These are phyloP conservation scores for Sepioteuthis lessoniana DNA, from an alignment of 2,888 invertebrate genomes.

Conservation along the genomic window DNA sequence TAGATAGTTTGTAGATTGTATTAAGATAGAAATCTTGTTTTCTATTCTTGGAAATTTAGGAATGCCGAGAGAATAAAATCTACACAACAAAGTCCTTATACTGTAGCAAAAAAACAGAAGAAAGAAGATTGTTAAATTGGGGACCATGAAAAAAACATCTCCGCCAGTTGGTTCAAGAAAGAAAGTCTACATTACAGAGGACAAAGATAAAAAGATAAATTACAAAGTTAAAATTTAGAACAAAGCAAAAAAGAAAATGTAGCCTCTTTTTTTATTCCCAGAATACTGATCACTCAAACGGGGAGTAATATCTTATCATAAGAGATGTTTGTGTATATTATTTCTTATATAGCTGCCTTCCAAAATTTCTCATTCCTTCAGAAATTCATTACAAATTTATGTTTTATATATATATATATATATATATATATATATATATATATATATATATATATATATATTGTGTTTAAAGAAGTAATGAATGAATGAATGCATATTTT, in stretches of 20 bases:
- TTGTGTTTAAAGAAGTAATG: too few relatives aligned
- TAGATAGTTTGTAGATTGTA: background rate
- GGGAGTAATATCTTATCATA: background rate
- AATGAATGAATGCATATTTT: too few relatives aligned
- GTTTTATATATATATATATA: background rate
- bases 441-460: too few relatives aligned
- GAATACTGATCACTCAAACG: background rate
- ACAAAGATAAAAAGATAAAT: background rate
- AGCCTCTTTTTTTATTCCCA: background rate
- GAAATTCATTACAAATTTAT: constrained; percentile 17
- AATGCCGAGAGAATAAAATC: background rate
- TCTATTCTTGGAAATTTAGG: background rate
- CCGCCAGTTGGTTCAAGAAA: background rate
- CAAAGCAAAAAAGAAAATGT: background rate
- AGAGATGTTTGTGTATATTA: background rate
- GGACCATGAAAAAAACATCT: background rate
- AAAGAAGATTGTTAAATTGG: background rate
- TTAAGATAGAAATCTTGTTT: background rate
- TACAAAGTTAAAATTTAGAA: background rate
- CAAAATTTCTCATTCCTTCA: background rate
- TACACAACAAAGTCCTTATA: background rate
- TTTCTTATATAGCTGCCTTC: background rate
- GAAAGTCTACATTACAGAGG: background rate
- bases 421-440: background rate
- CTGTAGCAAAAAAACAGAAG: background rate